Evolutionary conservation across 1,140 invertebrate species (phyloP).

Genomic region (Atta cephalotes): DNA sequence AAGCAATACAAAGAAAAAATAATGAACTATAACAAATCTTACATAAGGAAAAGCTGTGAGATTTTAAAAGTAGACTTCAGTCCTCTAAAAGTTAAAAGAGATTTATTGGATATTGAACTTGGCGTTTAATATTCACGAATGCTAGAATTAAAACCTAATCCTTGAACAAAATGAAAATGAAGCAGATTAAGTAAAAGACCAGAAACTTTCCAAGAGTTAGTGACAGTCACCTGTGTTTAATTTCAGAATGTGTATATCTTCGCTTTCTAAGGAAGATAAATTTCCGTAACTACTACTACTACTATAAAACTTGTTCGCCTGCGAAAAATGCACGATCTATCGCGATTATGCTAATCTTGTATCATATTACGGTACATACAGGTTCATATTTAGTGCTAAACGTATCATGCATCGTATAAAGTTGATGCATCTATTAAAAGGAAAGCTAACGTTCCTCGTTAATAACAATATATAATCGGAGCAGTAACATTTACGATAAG

Average conservation of each 20-base stretch:
- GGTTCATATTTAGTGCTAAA: slow-evolving; percentile 26
- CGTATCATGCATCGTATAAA: slow-evolving; percentile 11
- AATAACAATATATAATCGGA: slow-evolving; percentile 48
- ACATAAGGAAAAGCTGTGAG: too few species aligned
- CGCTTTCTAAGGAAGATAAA: slow-evolving; percentile 29
- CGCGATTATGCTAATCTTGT: slow-evolving; percentile 55
- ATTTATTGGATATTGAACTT: neutral
- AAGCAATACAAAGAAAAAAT: too few species aligned
- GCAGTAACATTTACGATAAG: slow-evolving; percentile 48
- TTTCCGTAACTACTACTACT: neutral
- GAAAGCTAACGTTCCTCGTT: slow-evolving; percentile 34
- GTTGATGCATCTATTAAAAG: slow-evolving; percentile 51
- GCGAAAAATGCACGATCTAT: slow-evolving; percentile 28
- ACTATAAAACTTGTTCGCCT: neutral
- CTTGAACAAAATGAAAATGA: neutral
- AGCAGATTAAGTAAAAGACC: neutral
- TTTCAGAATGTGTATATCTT: neutral
- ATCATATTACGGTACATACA: slow-evolving; percentile 35
- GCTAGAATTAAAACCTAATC: neutral
- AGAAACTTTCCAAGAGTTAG: neutral
- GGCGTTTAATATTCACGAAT: neutral
- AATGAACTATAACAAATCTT: neutral
- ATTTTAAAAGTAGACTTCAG: too few species aligned
- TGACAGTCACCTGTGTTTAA: slow-evolving; percentile 25
- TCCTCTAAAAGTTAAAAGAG: too few species aligned